Percentiles rank a stretch among this genome's conserved stretches.
Evolutionary conservation across 1,140 invertebrate genomes (phyloP).

Genomic region (Tetragnatha versicolor): DNA sequence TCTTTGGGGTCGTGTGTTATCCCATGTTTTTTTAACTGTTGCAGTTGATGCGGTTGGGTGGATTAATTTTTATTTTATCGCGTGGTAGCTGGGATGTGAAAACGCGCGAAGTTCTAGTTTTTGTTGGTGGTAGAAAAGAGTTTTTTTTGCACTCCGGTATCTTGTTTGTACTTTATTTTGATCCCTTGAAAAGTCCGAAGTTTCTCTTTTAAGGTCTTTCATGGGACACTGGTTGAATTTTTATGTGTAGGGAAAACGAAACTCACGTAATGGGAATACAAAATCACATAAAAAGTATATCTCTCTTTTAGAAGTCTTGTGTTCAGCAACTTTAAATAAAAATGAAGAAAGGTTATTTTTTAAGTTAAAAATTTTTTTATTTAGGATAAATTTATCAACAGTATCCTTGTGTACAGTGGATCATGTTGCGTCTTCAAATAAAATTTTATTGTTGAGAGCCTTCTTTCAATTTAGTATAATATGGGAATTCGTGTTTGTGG

Average conservation of each 20-base stretch:
- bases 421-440: too few relatives aligned
- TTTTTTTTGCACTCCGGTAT: background rate
- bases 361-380: too few relatives aligned
- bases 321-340: too few relatives aligned
- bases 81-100: conserved; percentile 2
- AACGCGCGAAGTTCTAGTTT: conserved; percentile 18
- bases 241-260: background rate
- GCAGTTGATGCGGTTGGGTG: background rate
- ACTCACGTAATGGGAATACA: too few relatives aligned
- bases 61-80: conserved; percentile 37
- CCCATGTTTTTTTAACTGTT: background rate
- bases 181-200: background rate
- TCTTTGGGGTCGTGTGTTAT: background rate
- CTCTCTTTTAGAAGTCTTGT: too few relatives aligned
- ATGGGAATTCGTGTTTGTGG: too few relatives aligned
- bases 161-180: background rate
- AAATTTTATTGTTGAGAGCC: too few relatives aligned
- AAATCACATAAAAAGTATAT: too few relatives aligned
- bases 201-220: background rate
- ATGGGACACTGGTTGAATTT: background rate
- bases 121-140: background rate
- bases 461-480: too few relatives aligned
- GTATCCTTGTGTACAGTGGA: too few relatives aligned
- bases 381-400: too few relatives aligned
- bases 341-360: too few relatives aligned